These are phyloP conservation scores for Lycocerus yunnanus DNA, from an alignment of 2,888 invertebrate genomes.

Conservation along the genomic window DNA sequence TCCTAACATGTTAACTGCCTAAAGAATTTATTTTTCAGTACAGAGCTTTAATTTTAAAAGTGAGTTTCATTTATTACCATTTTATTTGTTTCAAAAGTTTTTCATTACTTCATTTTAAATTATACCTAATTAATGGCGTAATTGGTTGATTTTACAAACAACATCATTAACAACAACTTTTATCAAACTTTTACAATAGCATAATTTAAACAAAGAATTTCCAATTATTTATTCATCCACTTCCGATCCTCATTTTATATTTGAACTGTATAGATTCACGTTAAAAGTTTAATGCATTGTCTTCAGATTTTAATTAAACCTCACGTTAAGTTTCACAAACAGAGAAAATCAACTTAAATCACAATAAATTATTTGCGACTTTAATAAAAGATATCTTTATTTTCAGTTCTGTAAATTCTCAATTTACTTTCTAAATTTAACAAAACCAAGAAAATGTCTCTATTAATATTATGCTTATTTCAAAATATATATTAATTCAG, in stretches of 20 bases:
- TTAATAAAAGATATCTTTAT: too few species aligned
- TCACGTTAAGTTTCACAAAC: neutral
- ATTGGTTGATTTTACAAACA: neutral
- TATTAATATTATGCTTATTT: too few species aligned
- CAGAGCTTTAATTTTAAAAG: neutral
- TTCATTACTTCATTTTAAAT: neutral
- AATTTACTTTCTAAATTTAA: neutral
- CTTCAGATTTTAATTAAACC: neutral
- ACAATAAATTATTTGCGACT: neutral
- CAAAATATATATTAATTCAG: too few species aligned
- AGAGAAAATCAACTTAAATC: neutral
- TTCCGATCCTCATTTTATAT: neutral
- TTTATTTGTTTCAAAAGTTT: neutral
- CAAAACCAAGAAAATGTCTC: neutral
- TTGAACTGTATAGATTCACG: neutral
- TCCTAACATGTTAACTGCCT: neutral
- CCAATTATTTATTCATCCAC: neutral
- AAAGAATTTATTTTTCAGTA: neutral
- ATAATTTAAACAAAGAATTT: neutral
- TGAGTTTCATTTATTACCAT: neutral
- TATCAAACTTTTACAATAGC: neutral
- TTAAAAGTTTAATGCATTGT: neutral
- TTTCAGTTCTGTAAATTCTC: neutral
- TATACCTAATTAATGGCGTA: neutral
- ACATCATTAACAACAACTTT: neutral